phyloP scores from a whole-genome alignment of 2,888 invertebrate species.

The Drosophila melanosoma region DNA sequence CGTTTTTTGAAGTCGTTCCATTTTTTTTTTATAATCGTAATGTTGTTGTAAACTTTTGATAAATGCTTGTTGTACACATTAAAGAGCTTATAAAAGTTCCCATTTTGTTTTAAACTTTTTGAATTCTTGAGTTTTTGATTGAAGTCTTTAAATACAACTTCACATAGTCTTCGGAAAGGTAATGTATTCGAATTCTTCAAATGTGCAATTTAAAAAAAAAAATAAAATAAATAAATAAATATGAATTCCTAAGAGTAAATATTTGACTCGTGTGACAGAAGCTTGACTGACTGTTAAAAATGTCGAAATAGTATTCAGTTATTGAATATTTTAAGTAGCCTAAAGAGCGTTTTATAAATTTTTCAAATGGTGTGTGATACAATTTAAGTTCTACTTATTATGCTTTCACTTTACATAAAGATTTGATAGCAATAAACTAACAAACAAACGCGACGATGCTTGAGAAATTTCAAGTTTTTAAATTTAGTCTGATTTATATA shows the following conservation, averaged over 20 bases:
- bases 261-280: conserved; percentile 4
- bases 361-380: background rate
- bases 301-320: background rate
- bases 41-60: conserved; percentile 20
- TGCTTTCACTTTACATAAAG: conserved; percentile 4
- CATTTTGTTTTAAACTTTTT: conserved; percentile 13
- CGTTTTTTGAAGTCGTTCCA: background rate
- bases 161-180: background rate
- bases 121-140: conserved; percentile 42
- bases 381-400: conserved; percentile 10
- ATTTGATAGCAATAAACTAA: conserved; percentile 7
- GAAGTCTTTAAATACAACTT: conserved; percentile 26
- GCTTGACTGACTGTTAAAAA: background rate
- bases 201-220: conserved; percentile 6
- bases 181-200: background rate
- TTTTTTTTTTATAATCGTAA: background rate
- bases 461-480: conserved; percentile 1
- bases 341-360: conserved; percentile 1
- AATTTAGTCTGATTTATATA: conserved; percentile 3
- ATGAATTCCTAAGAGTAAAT: background rate
- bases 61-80: conserved; percentile 40
- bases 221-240: background rate
- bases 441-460: conserved; percentile 1
- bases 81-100: conserved; percentile 26
- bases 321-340: background rate